Evolutionary conservation across 2,797 vertebrate species (phyloP).

Genomic region (Sebastes elongatus): DNA sequence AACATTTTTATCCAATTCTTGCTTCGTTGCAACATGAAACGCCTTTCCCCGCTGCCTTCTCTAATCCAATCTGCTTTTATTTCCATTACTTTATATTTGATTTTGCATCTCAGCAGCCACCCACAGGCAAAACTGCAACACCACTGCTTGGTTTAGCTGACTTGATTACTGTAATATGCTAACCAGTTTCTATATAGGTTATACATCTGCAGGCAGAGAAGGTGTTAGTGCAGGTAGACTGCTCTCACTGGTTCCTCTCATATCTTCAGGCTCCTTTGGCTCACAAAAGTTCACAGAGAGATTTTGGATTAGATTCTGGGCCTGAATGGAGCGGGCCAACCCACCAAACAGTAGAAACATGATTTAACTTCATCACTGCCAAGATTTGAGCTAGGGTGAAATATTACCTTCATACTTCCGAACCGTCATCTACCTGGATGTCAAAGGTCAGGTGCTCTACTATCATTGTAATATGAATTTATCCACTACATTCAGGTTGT

Average conservation of each 20-base stretch:
- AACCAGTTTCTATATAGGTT: conserved; percentile 48
- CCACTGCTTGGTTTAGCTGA: conserved; percentile 40
- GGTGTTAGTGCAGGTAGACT: conserved; percentile 33
- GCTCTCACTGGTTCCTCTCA: not conserved
- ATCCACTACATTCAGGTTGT: too few relatives aligned
- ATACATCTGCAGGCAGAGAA: conserved; percentile 24
- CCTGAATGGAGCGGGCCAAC: not conserved
- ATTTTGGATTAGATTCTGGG: not conserved
- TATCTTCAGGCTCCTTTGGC: not conserved
- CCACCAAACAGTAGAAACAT: conserved; percentile 2
- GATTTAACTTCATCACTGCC: not conserved
- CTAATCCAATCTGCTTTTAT: conserved; percentile 74
- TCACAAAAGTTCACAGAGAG: conserved; percentile 1
- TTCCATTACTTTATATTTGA: conserved; percentile 77
- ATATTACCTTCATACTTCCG: not conserved
- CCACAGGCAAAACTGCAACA: conserved; percentile 59
- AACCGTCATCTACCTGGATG: not conserved
- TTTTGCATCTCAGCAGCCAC: conserved; percentile 72
- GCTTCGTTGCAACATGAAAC: conserved; percentile 63
- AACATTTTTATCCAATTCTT: conserved; percentile 66
- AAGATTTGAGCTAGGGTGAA: not conserved
- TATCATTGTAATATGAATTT: not conserved
- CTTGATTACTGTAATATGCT: conserved; percentile 66
- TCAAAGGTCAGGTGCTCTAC: not conserved
- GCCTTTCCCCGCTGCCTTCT: conserved; percentile 48